Conservation (phyloP, 2,888 invertebrate genomes). For the Biston betularia region DNA sequence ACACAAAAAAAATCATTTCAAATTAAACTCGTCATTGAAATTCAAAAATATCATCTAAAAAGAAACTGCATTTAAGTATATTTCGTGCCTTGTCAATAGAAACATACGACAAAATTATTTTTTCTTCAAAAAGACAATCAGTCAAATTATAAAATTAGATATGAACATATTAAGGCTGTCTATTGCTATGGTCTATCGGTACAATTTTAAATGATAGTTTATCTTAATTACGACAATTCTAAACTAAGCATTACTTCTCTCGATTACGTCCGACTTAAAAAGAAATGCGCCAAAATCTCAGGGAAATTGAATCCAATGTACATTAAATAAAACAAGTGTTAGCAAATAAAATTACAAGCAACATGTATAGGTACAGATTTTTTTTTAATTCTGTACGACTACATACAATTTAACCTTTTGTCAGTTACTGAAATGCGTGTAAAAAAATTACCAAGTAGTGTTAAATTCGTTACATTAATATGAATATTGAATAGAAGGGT, state of each 20-base stretch:
- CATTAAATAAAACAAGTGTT: not conserved
- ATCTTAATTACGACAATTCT: constrained; percentile 63
- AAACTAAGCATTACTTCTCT: constrained; percentile 69
- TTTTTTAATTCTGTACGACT: too few species aligned
- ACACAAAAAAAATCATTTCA: constrained; percentile 11
- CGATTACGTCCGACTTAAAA: constrained; percentile 59
- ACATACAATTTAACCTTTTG: not conserved
- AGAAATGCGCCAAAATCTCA: constrained; percentile 32
- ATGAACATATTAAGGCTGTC: constrained; percentile 26
- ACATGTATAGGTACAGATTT: too few species aligned
- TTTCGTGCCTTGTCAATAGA: constrained; percentile 54
- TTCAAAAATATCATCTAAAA: constrained; percentile 24
- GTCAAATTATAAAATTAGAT: constrained; percentile 55
- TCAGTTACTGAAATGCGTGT: not conserved
- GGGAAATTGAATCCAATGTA: not conserved
- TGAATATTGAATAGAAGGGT: too few species aligned
- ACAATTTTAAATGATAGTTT: constrained; percentile 56
- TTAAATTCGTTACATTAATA: too few species aligned
- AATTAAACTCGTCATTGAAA: constrained; percentile 11
- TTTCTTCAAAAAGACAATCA: constrained; percentile 53
- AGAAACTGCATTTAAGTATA: constrained; percentile 58
- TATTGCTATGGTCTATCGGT: constrained; percentile 29
- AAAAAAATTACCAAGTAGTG: not conserved
- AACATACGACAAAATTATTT: constrained; percentile 21
- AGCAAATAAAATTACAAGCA: not conserved